phyloP scores from a whole-genome alignment of 1,140 invertebrate genomes.

The Drosophila bifasciata region DNA sequence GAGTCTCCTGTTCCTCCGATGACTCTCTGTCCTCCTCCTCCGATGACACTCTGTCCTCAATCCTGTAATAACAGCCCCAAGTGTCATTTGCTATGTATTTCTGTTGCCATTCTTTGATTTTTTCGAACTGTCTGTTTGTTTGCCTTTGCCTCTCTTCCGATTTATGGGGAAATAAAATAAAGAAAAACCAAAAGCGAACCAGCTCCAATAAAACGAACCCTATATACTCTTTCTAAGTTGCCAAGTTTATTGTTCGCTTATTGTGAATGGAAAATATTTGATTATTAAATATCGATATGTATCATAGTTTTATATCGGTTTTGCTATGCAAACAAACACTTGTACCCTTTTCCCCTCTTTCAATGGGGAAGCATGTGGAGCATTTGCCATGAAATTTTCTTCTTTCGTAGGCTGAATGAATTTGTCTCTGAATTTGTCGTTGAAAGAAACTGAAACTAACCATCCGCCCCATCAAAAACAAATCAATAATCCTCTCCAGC shows the following conservation, averaged over 20 bases:
- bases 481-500: slow-evolving; percentile 76
- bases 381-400: too few relatives aligned
- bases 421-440: slow-evolving; percentile 12
- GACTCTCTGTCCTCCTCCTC: slow-evolving; percentile 7
- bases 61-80: slow-evolving; percentile 26
- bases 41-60: slow-evolving; percentile 10
- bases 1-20: not conserved
- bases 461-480: slow-evolving; percentile 35
- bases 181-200: not conserved
- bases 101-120: slow-evolving; percentile 16
- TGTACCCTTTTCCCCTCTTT: not conserved
- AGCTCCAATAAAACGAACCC: not conserved
- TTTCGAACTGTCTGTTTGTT: slow-evolving; percentile 56
- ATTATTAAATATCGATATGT: not conserved
- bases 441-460: slow-evolving; percentile 37
- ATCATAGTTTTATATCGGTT: not conserved
- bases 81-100: slow-evolving; percentile 34
- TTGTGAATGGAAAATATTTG: too few relatives aligned
- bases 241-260: too few relatives aligned
- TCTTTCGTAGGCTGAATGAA: too few relatives aligned
- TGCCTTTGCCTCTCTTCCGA: slow-evolving; percentile 43
- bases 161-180: slow-evolving; percentile 49
- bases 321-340: not conserved
- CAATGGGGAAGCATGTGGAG: too few relatives aligned
- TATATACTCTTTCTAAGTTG: too few relatives aligned